A percentile compares a stretch with the other conserved stretches of the same genome.
phyloP scores from a whole-genome alignment of 92 coral and sea anemone genomes.

The Porites divaricata region DNA sequence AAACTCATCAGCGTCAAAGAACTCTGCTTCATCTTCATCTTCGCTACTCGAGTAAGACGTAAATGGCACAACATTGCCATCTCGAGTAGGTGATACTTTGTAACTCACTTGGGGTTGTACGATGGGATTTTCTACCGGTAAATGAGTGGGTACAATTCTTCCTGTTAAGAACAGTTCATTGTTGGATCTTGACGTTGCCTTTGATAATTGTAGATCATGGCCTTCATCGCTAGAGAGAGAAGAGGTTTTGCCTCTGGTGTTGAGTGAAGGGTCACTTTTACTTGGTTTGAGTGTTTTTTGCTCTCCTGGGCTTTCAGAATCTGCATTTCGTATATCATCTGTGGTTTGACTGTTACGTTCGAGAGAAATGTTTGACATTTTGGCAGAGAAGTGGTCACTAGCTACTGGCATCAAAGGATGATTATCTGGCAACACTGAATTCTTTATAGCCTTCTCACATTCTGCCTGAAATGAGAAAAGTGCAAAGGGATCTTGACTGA shows the following conservation, averaged over 20 bases:
- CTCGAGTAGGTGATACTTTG: conserved; percentile 74
- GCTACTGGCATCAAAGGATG: conserved; percentile 48
- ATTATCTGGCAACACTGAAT: conserved; percentile 20
- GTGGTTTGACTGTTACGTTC: neutral
- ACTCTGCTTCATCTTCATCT: conserved; percentile 93
- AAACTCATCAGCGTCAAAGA: conserved; percentile 96
- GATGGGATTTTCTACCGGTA: conserved; percentile 13
- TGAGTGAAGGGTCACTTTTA: conserved; percentile 82
- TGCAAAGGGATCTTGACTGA: no score
- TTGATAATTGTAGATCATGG: conserved; percentile 37
- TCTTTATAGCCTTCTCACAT: conserved; percentile 68
- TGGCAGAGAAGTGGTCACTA: conserved; percentile 52
- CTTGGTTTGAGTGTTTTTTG: conserved; percentile 64
- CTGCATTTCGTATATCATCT: conserved; percentile 15
- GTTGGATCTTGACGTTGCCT: conserved; percentile 74
- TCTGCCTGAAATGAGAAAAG: conserved; percentile 39
- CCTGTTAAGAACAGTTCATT: conserved; percentile 57
- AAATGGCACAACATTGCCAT: conserved; percentile 76
- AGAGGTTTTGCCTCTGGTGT: conserved; percentile 58
- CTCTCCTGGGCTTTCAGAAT: conserved; percentile 40
- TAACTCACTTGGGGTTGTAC: conserved; percentile 62
- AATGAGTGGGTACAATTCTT: conserved; percentile 20
- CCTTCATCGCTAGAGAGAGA: conserved; percentile 40
- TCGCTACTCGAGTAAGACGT: conserved; percentile 99
- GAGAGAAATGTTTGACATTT: conserved; percentile 1